A percentile compares a stretch with the other conserved stretches of the same genome.
Conservation (phyloP, 53 echinoderm and acorn worm genomes). For the Pentamera pediparva region DNA sequence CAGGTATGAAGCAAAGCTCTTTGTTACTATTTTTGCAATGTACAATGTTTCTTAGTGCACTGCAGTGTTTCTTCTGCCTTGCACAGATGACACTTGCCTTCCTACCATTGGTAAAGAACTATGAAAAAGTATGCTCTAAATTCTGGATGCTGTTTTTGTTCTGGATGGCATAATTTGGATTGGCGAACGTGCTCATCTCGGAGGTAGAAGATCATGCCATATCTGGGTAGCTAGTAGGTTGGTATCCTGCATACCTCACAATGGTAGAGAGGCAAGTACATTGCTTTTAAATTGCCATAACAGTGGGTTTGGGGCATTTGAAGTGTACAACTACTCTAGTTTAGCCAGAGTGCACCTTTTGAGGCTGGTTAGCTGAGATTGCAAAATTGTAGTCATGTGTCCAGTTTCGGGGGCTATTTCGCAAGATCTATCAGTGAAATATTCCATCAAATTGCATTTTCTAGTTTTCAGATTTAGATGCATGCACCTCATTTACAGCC, state of each 20-base stretch:
- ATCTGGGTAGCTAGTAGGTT: background rate
- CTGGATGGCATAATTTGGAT: too few relatives aligned
- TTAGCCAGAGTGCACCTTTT: background rate
- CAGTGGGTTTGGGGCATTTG: background rate
- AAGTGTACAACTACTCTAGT: background rate
- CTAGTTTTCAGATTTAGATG: too few relatives aligned
- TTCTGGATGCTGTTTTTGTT: too few relatives aligned
- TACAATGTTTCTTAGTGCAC: background rate
- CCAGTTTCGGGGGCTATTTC: too few relatives aligned
- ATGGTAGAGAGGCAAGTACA: background rate
- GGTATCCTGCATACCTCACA: background rate
- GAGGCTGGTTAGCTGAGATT: background rate
- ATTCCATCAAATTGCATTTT: too few relatives aligned
- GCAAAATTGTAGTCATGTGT: background rate
- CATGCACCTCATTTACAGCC: too few relatives aligned
- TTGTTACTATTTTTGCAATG: background rate
- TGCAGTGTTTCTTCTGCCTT: too few relatives aligned
- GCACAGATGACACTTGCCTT: too few relatives aligned
- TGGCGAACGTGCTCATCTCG: too few relatives aligned
- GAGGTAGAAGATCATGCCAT: background rate
- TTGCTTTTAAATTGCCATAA: background rate
- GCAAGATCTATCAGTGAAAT: too few relatives aligned
- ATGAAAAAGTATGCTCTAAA: too few relatives aligned
- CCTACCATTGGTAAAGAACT: too few relatives aligned
- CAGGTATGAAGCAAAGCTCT: slow-evolving; percentile 82